phyloP scores from a whole-genome alignment of 2,888 invertebrate species.

The Strigamia crassipes region DNA sequence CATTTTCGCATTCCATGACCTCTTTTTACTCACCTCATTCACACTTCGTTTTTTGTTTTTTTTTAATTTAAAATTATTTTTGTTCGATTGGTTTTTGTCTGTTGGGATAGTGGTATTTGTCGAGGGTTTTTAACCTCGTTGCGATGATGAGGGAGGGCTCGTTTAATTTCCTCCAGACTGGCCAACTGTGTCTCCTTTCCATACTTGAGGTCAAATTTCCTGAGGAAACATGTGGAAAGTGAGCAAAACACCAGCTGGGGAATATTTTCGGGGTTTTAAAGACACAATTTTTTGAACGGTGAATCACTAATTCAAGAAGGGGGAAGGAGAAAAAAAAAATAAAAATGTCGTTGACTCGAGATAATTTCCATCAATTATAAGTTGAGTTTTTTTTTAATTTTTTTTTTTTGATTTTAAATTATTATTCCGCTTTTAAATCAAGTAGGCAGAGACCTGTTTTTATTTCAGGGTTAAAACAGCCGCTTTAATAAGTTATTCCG shows the following conservation, averaged over 20 bases:
- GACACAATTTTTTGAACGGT: not conserved
- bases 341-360: not conserved
- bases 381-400: not conserved
- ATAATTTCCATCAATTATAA: not conserved
- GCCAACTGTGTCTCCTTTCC: conserved; percentile 17
- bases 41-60: not conserved
- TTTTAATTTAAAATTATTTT: not conserved
- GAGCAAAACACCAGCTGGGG: not conserved
- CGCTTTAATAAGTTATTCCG: not conserved
- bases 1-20: conserved; percentile 17
- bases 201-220: conserved; percentile 11
- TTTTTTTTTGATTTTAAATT: not conserved
- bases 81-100: not conserved
- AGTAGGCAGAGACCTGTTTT: not conserved
- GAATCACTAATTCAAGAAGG: not conserved
- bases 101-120: not conserved
- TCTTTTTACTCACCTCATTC: conserved; percentile 25
- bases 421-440: not conserved
- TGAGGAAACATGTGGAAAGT: conserved; percentile 1
- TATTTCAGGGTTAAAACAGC: not conserved
- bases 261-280: not conserved
- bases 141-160: not conserved
- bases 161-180: conserved; percentile 25
- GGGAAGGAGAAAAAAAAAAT: not conserved
- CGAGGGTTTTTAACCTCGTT: not conserved